Base-by-base conservation (phyloP, 2,113 vertebrate species). In the Clarias magur region DNA sequence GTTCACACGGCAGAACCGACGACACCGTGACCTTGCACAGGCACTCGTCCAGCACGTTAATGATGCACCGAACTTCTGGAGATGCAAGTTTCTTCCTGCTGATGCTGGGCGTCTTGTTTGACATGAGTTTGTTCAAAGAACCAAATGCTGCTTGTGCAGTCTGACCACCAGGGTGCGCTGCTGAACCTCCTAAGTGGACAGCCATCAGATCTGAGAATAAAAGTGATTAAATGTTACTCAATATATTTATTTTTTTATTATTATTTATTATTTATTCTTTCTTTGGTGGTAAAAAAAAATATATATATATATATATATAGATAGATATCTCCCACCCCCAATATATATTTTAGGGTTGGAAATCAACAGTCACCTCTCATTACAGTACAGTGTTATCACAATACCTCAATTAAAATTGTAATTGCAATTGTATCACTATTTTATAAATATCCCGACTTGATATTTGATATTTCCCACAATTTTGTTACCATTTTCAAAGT, bases 1-100 rank as follows among this genome's bases (percentile, higher is more conserved):
- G 70, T 7, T 92, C 0, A 0, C 89, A 17, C 0, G 93, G 92
- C 62, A 97, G 88, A 54, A 92, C 42, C 3, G 90, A 92, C 82
- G 92, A 93, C 53, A 94, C 48, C 88, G 95, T 93, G 53, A 94
- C 87, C 59, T 95, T 93, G 76, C 84, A 56, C 89, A 96, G 95
- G 81, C 95, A 94, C 83, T 95, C 95, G 2, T 96, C 93, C 85
- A 97, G 42, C 0, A 96, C 92, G 0, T 88, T 90, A 68, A 94
- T 86, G 86, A 96, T 94, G 65, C 89, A 89, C 86, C 95, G 93
- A 23, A 93, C 91, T 88, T 96, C 96, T 0, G 90, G 76, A 30
- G 94, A 95, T 48, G 89, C 91, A 11, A 93, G 88, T 54, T 91
- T 95, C 85, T 91, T 93, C 34, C 87, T 89, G 0, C 85, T 87